phyloP scores from a whole-genome alignment of 2,113 vertebrate species.

The Gulo gulo region DNA sequence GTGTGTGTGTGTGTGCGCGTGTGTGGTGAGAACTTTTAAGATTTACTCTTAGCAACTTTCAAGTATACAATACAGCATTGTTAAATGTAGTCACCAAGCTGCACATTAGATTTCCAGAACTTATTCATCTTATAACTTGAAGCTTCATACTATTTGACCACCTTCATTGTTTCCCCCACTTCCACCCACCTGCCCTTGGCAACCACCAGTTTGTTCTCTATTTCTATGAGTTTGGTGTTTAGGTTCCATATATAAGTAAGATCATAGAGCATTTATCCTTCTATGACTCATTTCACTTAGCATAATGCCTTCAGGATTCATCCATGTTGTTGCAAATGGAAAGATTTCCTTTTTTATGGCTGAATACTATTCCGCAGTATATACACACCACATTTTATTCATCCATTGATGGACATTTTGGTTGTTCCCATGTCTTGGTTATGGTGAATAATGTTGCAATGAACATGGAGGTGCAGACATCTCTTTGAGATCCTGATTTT shows the following conservation, averaged over 20 bases:
- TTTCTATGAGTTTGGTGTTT: neutral
- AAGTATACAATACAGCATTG: neutral
- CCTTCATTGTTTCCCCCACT: neutral
- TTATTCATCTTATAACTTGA: neutral
- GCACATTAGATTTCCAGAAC: neutral
- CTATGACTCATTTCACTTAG: neutral
- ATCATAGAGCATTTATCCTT: neutral
- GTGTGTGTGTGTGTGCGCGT: neutral
- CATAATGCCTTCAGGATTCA: neutral
- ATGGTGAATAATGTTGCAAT: neutral
- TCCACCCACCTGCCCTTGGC: neutral
- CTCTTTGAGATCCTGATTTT: neutral
- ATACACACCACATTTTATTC: neutral
- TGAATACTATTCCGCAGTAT: neutral
- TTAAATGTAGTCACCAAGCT: neutral
- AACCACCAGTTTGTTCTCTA: neutral
- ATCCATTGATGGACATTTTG: neutral
- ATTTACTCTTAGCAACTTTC: neutral
- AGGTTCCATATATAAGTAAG: neutral
- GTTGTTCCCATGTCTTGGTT: neutral
- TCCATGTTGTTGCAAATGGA: neutral
- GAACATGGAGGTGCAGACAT: neutral
- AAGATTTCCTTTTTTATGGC: neutral
- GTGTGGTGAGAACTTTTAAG: neutral
- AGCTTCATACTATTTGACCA: neutral